Conservation (phyloP, 2,888 invertebrate genomes). For the Amiota mariae region DNA sequence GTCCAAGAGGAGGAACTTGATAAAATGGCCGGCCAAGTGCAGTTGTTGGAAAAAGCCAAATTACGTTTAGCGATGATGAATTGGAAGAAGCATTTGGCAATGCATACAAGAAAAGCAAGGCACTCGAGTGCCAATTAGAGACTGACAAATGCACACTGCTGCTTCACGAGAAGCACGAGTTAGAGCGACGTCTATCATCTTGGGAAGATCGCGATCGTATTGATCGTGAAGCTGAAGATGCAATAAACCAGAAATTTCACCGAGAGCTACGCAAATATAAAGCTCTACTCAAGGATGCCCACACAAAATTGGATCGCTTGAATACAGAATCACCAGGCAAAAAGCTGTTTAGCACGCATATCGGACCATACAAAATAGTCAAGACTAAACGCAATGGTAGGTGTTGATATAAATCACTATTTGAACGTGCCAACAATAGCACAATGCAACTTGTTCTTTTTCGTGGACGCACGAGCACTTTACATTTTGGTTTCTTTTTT, state of each 20-base stretch:
- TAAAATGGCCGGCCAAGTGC: conserved; percentile 93
- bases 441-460: no score
- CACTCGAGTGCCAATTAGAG: conserved; percentile 91
- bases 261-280: conserved; percentile 92
- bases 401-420: no score
- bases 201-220: conserved; percentile 84
- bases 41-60: conserved; percentile 92
- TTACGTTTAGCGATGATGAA: conserved; percentile 93
- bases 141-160: conserved; percentile 91
- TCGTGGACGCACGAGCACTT: no score
- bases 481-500: no score
- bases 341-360: no score
- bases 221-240: conserved; percentile 82
- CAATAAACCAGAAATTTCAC: conserved; percentile 82
- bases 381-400: no score
- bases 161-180: conserved; percentile 90
- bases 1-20: conserved; percentile 97
- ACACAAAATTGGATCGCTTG: conserved; percentile 90
- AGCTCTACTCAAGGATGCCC: conserved; percentile 92
- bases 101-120: conserved; percentile 93
- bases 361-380: no score
- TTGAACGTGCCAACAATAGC: no score
- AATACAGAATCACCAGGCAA: conserved; percentile 90
- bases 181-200: conserved; percentile 88
- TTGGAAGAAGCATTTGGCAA: conserved; percentile 92